Conservation (phyloP, 1,140 invertebrate genomes). For the Oedothorax gibbosus region DNA sequence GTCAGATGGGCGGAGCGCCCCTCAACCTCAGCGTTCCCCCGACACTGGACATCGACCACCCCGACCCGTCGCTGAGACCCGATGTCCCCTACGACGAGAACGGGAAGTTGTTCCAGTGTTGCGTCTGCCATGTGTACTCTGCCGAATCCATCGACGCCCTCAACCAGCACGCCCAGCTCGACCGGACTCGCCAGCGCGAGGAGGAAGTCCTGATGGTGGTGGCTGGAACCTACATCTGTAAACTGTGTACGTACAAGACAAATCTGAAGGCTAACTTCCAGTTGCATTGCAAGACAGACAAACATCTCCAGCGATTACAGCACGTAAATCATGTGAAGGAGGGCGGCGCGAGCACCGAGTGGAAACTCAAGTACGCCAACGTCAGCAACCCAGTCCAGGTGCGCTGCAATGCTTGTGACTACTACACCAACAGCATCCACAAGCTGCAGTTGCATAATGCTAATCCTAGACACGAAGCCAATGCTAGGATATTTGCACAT, state of each 20-base stretch:
- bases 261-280: constrained; percentile 99
- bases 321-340: constrained; percentile 98
- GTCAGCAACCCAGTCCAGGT: constrained; percentile 88
- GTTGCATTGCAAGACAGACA: constrained; percentile 99
- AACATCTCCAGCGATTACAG: constrained; percentile 96
- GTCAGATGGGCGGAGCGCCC: neutral
- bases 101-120: constrained; percentile 87
- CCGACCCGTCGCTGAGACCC: constrained; percentile 62
- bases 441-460: constrained; percentile 94
- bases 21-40: constrained; percentile 47
- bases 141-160: constrained; percentile 92
- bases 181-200: constrained; percentile 88
- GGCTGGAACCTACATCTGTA: constrained; percentile 95
- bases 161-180: constrained; percentile 89
- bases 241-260: constrained; percentile 98
- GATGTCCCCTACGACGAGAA: constrained; percentile 68
- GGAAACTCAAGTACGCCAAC: constrained; percentile 90
- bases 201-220: constrained; percentile 91
- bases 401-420: constrained; percentile 96
- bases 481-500: constrained; percentile 84
- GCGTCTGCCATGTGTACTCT: constrained; percentile 92
- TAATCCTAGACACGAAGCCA: constrained; percentile 87
- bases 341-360: constrained; percentile 92
- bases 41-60: constrained; percentile 64
- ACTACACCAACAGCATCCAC: constrained; percentile 96